Evolutionary conservation across 37 sponge, comb jelly and placozoan species (phyloP), one percentile per base, ranked within the genome.

Genomic region (Geodia barretti): DNA sequence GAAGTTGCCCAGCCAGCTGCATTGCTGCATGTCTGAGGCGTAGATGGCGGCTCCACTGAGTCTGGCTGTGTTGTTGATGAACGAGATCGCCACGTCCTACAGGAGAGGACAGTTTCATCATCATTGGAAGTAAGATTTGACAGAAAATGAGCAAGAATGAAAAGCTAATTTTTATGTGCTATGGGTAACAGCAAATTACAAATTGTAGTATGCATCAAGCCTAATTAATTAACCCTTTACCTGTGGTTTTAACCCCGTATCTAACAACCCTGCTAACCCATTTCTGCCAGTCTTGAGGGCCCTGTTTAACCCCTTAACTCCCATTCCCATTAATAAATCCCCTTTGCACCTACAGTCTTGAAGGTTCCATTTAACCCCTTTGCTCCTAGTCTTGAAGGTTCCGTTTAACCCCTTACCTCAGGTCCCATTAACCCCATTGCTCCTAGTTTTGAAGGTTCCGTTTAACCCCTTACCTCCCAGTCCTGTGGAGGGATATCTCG

Each of bases 31-130:
- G 69, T 92, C 93, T 0, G 88, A 87, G 19, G 93, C 89, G 81
- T 75, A 92, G 11, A 92, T 88, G 41, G 93, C 89, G 8, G 86
- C 93, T 32, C 93, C 93, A 77, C 89, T 92, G 61, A 92, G 77
- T 66, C 89, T 32, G 63, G 93, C 93, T 7, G 60, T 65, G 78
- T 92, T 92, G 17, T 59, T 39, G 39, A 84, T 85, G 73, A 92
- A 92, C 3, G 33, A 78, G 38, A 92, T 78, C 17, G 31, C 34
- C 23, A 87, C 92, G 79, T 80, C 58, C 92, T 92, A 25, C 24
- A 64, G 20, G 47, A 19, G 34, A 24, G 61, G 31, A 47, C 54
- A 47, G 54, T 62, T n/a, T n/a, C n/a, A n/a, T n/a, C n/a, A n/a
- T n/a, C n/a, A n/a, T n/a, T n/a, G n/a, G n/a, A n/a, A n/a, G n/a